These are phyloP conservation scores for Xenotilapia flavipinnis DNA, from an alignment of 2,113 vertebrate genomes.

Conservation along the genomic window DNA sequence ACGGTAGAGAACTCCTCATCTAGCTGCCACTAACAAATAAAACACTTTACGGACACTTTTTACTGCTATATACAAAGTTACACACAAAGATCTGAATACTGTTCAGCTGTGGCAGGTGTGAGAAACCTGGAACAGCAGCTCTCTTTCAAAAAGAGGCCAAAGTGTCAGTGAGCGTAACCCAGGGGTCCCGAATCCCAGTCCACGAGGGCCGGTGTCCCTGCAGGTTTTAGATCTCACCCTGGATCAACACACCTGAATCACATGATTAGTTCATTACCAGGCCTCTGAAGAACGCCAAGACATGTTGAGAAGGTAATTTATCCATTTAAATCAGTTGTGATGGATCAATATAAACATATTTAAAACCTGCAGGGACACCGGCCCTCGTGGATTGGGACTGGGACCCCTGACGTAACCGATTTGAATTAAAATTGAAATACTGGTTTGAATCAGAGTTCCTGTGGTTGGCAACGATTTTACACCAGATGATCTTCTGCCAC, in stretches of 20 bases:
- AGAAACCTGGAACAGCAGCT: neutral
- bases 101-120: neutral
- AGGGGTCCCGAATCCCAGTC: neutral
- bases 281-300: accelerated
- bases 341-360: neutral
- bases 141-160: neutral
- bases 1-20: accelerated
- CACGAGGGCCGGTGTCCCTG: neutral
- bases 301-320: neutral
- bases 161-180: neutral
- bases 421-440: neutral
- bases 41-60: neutral
- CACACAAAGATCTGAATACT: neutral
- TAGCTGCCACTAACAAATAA: neutral
- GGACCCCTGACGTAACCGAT: neutral
- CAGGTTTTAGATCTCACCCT: neutral
- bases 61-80: neutral
- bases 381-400: accelerated
- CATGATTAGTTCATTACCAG: accelerated
- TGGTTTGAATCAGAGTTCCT: neutral
- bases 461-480: accelerated
- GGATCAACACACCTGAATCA: neutral
- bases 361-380: neutral
- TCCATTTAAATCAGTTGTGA: neutral
- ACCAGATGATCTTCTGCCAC: accelerated